phyloP scores from a whole-genome alignment of 2,797 vertebrate genomes.

The Poecilia gillii region DNA sequence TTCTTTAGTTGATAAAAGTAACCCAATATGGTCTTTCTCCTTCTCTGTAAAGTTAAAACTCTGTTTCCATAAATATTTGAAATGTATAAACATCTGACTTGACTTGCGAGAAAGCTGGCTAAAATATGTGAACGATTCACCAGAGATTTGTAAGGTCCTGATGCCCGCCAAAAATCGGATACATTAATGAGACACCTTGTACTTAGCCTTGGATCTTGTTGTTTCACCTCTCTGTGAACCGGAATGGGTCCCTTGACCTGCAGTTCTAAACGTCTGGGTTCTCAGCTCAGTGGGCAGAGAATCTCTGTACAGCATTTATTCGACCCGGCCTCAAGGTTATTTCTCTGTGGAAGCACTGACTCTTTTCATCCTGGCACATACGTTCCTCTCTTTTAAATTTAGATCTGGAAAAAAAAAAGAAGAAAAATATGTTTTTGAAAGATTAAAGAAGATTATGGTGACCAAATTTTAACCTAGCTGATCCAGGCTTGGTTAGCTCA shows the following conservation, averaged over 20 bases:
- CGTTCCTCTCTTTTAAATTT: not conserved
- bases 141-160: not conserved
- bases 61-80: not conserved
- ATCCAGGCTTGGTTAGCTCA: not conserved
- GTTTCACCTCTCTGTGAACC: not conserved
- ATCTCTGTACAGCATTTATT: not conserved
- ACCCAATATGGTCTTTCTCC: not conserved
- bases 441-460: not conserved
- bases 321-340: not conserved
- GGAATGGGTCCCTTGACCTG: not conserved
- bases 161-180: not conserved
- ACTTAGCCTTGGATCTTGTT: not conserved
- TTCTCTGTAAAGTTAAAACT: not conserved
- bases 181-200: not conserved
- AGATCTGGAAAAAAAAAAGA: not conserved
- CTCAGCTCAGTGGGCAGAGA: not conserved
- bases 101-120: not conserved
- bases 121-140: not conserved
- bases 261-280: not conserved
- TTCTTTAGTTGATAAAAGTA: not conserved
- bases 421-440: not conserved
- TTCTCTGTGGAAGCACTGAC: not conserved
- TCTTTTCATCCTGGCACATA: not conserved
- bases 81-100: not conserved
- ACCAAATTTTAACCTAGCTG: not conserved